phyloP scores from a whole-genome alignment of 2,888 invertebrate species.

The Parnassius orleans region DNA sequence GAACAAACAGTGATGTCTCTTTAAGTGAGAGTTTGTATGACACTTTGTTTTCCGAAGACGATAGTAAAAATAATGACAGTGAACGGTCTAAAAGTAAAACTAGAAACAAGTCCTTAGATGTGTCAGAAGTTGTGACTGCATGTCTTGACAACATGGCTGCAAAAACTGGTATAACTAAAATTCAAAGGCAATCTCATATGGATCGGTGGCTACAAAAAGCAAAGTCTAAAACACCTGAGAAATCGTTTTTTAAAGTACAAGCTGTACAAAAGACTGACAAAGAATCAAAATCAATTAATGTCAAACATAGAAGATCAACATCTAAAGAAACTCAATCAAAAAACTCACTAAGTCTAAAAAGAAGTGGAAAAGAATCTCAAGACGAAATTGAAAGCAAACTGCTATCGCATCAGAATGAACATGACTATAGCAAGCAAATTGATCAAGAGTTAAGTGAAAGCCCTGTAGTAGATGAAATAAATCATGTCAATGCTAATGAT shows the following conservation, averaged over 20 bases:
- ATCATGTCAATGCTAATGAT: conserved; percentile 26
- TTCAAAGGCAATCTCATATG: conserved; percentile 76
- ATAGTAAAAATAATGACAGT: conserved; percentile 52
- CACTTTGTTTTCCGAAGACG: conserved; percentile 68
- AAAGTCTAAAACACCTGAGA: conserved; percentile 75
- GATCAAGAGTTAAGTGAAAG: conserved; percentile 18
- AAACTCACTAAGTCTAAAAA: conserved; percentile 50
- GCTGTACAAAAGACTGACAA: conserved; percentile 27
- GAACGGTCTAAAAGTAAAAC: conserved; percentile 50
- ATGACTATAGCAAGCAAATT: conserved; percentile 45
- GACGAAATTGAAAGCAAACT: conserved; percentile 35
- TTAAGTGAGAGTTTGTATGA: conserved; percentile 74
- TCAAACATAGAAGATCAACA: conserved; percentile 41
- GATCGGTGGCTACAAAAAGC: conserved; percentile 77
- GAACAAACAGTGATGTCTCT: conserved; percentile 70
- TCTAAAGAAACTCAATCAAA: conserved; percentile 34
- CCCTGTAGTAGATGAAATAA: conserved; percentile 19
- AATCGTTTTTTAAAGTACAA: conserved; percentile 48
- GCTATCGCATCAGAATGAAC: conserved; percentile 45
- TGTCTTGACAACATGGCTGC: conserved; percentile 76
- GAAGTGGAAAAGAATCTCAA: conserved; percentile 48
- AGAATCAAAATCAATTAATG: conserved; percentile 32
- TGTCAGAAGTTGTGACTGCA: conserved; percentile 73
- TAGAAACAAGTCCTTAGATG: conserved; percentile 62
- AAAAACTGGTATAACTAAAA: conserved; percentile 72